Evolutionary conservation across 2,113 vertebrate genomes (phyloP).

Genomic region (Grus americana): DNA sequence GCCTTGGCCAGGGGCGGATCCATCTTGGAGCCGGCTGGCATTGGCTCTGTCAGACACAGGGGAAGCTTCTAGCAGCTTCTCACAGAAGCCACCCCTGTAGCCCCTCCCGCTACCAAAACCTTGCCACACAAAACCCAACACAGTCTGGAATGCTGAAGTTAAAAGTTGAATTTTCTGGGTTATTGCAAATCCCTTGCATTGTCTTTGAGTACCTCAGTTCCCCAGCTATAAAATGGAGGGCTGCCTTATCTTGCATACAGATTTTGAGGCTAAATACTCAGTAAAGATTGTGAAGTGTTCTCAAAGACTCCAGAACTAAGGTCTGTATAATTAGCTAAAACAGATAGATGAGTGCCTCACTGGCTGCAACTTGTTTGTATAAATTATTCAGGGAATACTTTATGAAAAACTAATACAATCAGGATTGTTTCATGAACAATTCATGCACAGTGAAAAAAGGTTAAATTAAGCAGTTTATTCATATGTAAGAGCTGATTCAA

Average conservation of each 20-base stretch:
- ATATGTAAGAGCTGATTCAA: neutral
- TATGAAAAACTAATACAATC: neutral
- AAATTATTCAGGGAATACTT: neutral
- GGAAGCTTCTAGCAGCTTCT: too few species aligned
- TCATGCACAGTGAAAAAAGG: neutral
- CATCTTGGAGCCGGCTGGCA: too few species aligned
- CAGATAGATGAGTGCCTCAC: neutral
- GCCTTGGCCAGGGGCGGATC: too few species aligned
- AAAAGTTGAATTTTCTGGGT: neutral
- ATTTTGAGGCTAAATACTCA: neutral
- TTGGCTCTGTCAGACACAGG: too few species aligned
- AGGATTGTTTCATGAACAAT: neutral
- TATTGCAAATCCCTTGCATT: neutral
- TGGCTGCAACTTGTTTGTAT: neutral
- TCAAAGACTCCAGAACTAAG: neutral
- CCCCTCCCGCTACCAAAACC: too few species aligned
- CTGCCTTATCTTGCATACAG: neutral
- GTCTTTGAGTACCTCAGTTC: neutral
- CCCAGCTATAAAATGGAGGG: neutral
- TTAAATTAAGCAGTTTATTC: neutral
- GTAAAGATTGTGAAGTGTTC: neutral
- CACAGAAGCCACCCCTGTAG: too few species aligned
- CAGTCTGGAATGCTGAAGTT: neutral
- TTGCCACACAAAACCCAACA: too few species aligned
- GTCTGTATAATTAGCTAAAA: neutral